Evolutionary conservation across 2,888 invertebrate genomes (phyloP).

Genomic region (Yponomeuta plumbellus): DNA sequence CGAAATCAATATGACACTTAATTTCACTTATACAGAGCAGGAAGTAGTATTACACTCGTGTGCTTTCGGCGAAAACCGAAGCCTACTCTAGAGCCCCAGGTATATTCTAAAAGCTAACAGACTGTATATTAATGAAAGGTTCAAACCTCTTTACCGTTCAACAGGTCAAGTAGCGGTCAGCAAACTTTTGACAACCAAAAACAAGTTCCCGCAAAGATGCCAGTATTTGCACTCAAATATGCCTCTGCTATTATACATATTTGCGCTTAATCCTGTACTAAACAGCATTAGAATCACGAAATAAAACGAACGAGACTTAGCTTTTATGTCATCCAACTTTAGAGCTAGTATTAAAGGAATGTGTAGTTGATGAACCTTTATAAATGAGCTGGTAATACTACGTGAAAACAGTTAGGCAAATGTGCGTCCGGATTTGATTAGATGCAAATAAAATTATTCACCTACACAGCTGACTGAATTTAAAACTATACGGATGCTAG

Average conservation of each 20-base stretch:
- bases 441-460: neutral
- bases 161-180: neutral
- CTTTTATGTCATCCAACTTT: neutral
- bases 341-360: no score
- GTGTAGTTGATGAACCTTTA: no score
- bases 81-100: no score
- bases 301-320: neutral
- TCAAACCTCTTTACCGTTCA: neutral
- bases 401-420: neutral
- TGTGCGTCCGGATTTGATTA: neutral
- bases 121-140: neutral
- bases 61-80: no score
- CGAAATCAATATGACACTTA: no score
- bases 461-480: neutral
- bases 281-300: neutral
- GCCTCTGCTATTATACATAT: neutral
- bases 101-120: no score
- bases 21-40: no score
- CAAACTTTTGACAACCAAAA: neutral
- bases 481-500: no score
- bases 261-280: neutral
- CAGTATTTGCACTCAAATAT: neutral
- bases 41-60: no score
- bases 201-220: neutral
- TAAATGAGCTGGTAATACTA: neutral